These are phyloP conservation scores for Aporrectodea caliginosa DNA, from an alignment of 1,140 invertebrate genomes.

Conservation along the genomic window DNA sequence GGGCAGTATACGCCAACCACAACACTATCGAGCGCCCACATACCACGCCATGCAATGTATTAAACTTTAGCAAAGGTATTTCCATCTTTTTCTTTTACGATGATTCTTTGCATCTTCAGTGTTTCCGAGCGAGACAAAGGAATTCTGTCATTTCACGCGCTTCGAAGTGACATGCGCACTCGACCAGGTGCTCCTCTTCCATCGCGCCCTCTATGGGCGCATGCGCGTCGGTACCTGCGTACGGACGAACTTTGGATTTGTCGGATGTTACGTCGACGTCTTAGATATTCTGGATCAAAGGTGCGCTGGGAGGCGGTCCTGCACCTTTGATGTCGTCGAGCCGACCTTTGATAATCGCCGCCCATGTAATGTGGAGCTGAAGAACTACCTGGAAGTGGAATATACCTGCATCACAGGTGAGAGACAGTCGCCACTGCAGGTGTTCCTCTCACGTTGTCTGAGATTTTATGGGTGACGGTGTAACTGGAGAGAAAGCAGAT, in stretches of 20 bases:
- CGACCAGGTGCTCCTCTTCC: background rate
- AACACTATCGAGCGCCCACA: too few relatives aligned
- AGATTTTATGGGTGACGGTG: too few relatives aligned
- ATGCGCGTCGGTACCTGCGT: slow-evolving; percentile 15
- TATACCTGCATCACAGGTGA: background rate
- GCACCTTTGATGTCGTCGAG: background rate
- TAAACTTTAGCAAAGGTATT: too few relatives aligned
- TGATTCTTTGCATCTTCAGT: background rate
- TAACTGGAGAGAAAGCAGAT: too few relatives aligned
- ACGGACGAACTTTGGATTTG: slow-evolving; percentile 21
- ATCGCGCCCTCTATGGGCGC: background rate
- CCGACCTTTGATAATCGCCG: background rate
- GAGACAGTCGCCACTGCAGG: background rate
- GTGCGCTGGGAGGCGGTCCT: background rate
- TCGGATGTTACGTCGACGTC: slow-evolving; percentile 25
- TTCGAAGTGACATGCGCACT: background rate
- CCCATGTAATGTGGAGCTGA: background rate
- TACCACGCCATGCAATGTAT: too few relatives aligned
- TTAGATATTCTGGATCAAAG: background rate
- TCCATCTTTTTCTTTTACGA: background rate
- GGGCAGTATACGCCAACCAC: too few relatives aligned
- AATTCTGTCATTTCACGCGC: background rate
- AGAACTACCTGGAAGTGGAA: background rate
- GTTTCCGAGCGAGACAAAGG: background rate
- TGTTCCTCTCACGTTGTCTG: too few relatives aligned